Evolutionary conservation across 2,113 vertebrate species (phyloP).

Genomic region (Elachura formosa): DNA sequence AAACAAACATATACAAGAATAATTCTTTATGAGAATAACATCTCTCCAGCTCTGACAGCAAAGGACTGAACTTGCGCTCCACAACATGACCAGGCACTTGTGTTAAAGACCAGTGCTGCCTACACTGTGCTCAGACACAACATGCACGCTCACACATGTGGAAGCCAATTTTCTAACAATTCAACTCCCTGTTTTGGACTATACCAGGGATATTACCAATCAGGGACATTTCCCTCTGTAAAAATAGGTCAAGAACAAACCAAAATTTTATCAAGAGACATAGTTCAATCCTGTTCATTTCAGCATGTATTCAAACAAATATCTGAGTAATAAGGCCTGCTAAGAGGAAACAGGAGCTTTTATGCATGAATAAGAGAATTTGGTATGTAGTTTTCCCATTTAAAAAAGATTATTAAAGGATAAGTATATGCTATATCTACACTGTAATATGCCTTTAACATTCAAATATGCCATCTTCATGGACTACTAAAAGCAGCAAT

Average conservation of each 20-base stretch:
- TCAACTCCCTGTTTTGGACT: background rate
- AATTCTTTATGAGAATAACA: background rate
- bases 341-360: background rate
- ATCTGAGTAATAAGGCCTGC: background rate
- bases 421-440: background rate
- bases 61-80: background rate
- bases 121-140: background rate
- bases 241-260: background rate
- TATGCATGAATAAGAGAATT: background rate
- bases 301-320: background rate
- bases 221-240: background rate
- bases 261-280: background rate
- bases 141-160: rapidly evolving
- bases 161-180: background rate
- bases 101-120: background rate
- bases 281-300: background rate
- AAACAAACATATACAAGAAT: background rate
- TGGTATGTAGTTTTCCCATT: background rate
- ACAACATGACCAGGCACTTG: background rate
- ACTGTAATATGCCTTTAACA: background rate
- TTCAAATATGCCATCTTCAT: background rate
- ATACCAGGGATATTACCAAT: background rate
- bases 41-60: background rate
- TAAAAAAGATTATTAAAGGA: background rate
- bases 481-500: background rate